Evolutionary conservation across 2,888 invertebrate species (phyloP).

Genomic region (Parnassius mnemosyne): DNA sequence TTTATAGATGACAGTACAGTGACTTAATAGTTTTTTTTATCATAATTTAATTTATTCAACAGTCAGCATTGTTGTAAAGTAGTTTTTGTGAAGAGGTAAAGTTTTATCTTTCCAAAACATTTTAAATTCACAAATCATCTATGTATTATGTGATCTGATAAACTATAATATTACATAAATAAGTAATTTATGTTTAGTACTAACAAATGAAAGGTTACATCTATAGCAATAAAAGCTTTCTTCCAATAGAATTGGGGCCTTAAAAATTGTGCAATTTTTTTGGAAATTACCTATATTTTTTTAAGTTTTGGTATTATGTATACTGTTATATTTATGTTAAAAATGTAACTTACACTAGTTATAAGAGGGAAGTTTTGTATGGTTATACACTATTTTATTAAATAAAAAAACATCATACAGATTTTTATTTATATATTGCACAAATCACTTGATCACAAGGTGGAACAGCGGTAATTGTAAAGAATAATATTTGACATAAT

Average conservation of each 20-base stretch:
- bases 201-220: background rate
- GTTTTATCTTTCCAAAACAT: background rate
- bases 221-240: background rate
- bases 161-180: background rate
- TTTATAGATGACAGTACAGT: background rate
- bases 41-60: background rate
- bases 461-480: no score
- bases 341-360: background rate
- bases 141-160: background rate
- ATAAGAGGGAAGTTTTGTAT: slow-evolving; percentile 11
- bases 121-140: background rate
- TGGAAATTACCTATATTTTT: background rate
- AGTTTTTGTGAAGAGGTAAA: background rate
- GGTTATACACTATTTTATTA: slow-evolving; percentile 17
- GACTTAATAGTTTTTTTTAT: background rate
- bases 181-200: background rate
- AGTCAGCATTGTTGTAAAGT: no score
- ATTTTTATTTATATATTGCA: background rate
- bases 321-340: background rate
- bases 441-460: no score
- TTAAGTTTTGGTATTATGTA: background rate
- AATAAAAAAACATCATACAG: background rate
- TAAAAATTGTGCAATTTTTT: no score
- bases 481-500: no score
- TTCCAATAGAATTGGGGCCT: background rate